A percentile compares a stretch with the other conserved stretches of the same genome.
These are phyloP conservation scores for Ptilorrhoa leucosticta DNA, from an alignment of 2,113 vertebrate species.

Conservation along the genomic window DNA sequence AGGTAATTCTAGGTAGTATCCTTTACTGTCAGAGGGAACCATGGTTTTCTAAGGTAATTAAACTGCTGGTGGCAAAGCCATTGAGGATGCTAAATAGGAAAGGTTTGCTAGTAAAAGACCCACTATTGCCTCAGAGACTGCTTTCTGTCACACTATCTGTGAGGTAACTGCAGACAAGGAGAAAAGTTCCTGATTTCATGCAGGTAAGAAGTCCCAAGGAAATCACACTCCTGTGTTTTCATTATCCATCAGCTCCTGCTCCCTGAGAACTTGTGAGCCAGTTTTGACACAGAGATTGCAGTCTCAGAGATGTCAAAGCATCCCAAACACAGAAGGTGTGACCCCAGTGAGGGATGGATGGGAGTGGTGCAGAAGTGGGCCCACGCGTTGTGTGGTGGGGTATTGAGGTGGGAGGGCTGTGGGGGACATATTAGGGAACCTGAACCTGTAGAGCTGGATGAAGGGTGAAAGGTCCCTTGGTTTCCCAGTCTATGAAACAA, in stretches of 20 bases:
- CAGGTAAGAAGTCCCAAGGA: background rate
- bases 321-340: background rate
- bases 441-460: background rate
- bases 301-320: background rate
- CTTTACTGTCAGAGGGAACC: constrained; percentile 31
- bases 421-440: background rate
- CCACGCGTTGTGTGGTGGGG: rapidly evolving
- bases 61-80: constrained; percentile 24
- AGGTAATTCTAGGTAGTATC: constrained; percentile 33
- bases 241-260: background rate
- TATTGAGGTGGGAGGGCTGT: background rate
- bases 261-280: background rate
- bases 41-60: constrained; percentile 31
- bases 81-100: constrained; percentile 23
- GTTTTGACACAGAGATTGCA: background rate
- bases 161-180: background rate
- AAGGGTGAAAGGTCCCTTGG: background rate
- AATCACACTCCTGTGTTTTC: background rate
- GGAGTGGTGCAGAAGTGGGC: background rate
- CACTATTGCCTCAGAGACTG: background rate
- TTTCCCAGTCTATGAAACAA: background rate
- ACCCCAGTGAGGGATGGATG: background rate
- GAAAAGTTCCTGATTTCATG: background rate
- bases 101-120: constrained; percentile 6
- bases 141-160: background rate